Conservation (phyloP, 2,888 invertebrate genomes). For the Diploptera punctata region DNA sequence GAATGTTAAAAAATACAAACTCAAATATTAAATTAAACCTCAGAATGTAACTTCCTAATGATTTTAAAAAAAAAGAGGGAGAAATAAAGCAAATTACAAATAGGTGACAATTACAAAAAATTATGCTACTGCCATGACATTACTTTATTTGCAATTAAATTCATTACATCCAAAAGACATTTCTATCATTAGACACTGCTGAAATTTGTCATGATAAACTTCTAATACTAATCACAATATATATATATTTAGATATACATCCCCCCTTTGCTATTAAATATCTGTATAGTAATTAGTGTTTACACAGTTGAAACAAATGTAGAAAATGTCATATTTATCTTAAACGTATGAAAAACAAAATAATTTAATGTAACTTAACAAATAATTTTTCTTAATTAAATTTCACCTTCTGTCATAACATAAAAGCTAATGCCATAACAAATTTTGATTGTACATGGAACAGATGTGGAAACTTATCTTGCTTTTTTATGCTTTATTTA, state of each 20-base stretch:
- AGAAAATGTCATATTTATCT: not conserved
- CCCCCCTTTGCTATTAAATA: not conserved
- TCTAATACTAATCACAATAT: not conserved
- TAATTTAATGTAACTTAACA: not conserved
- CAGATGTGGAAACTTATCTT: too few species aligned
- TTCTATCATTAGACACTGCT: not conserved
- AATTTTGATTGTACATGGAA: too few species aligned
- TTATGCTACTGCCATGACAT: not conserved
- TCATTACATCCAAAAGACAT: conserved; percentile 16
- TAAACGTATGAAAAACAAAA: not conserved
- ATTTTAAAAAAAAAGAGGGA: too few species aligned
- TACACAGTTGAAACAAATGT: not conserved
- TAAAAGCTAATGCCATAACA: too few species aligned
- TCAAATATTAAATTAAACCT: too few species aligned
- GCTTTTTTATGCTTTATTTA: too few species aligned
- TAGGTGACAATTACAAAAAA: too few species aligned
- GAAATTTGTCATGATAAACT: conserved; percentile 13
- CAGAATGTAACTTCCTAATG: too few species aligned
- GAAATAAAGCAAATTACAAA: too few species aligned
- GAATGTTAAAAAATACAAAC: too few species aligned
- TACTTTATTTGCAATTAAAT: conserved; percentile 21
- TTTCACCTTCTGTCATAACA: too few species aligned
- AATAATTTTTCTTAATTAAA: too few species aligned
- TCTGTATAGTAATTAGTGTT: not conserved
- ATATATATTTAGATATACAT: not conserved